phyloP scores from a whole-genome alignment of 1,140 invertebrate genomes.

The Hermatobates lingyangjiaoensis region DNA sequence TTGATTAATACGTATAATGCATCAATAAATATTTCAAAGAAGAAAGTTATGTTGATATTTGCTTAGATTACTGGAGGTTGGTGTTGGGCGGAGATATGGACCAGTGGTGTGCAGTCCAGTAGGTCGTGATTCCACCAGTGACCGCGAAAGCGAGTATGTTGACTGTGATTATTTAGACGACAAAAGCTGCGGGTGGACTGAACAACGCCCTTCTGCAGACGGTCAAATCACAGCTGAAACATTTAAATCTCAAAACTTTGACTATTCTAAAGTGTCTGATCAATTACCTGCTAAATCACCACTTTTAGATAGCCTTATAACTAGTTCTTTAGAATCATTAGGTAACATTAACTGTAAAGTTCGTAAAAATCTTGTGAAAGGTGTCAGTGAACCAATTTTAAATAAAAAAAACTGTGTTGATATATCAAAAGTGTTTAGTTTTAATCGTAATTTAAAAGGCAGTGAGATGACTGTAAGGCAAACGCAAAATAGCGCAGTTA shows the following conservation, averaged over 20 bases:
- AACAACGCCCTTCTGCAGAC: too few species aligned
- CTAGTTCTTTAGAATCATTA: slow-evolving; percentile 13
- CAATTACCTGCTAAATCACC: neutral
- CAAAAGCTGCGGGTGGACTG: neutral
- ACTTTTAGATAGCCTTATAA: slow-evolving; percentile 4
- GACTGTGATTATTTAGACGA: slow-evolving; percentile 12
- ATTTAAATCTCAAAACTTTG: neutral
- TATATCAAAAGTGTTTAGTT: neutral
- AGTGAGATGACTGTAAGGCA: slow-evolving; percentile 29
- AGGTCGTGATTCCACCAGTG: slow-evolving; percentile 11
- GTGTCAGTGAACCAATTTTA: slow-evolving; percentile 12
- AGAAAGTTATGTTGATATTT: too few species aligned
- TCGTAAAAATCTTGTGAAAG: slow-evolving; percentile 10
- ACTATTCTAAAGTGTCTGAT: neutral
- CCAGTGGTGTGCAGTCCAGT: slow-evolving; percentile 9
- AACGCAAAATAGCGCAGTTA: slow-evolving; percentile 21
- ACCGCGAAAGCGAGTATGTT: slow-evolving; percentile 13
- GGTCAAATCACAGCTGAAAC: too few species aligned
- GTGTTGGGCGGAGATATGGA: neutral
- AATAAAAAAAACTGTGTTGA: slow-evolving; percentile 7
- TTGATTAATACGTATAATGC: too few species aligned
- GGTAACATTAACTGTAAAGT: slow-evolving; percentile 9
- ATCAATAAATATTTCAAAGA: too few species aligned
- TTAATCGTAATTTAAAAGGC: slow-evolving; percentile 4
- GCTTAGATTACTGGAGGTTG: too few species aligned